Base-by-base conservation (phyloP, 2,888 invertebrate species). In the Synanthedon myopaeformis region DNA sequence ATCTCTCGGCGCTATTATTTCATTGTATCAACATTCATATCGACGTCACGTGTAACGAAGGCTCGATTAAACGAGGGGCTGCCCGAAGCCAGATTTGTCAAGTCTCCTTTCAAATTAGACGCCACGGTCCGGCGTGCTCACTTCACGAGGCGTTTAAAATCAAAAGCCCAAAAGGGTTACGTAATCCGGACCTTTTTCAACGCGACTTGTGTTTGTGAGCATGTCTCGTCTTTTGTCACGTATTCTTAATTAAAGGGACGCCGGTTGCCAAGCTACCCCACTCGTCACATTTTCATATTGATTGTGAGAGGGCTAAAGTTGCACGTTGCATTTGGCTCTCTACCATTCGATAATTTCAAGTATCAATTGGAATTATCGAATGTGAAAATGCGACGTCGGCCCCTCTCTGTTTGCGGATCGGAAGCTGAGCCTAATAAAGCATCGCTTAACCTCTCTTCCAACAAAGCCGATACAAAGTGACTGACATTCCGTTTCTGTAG, bases 161-260 rank as follows among this genome's bases (percentile, higher is more conserved):
- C 85, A 87, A 88, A 87, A 87, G 84, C 83, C 80, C 82, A 83
- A 79, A 85, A 79, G 86, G 84, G 87, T 85, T 82, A 82, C 76
- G 68, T 87, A 87, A 85, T 86, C 86, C 83, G 72, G 76, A 82
- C 86, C 87, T 86, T 87, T 88, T 86, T 84, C 77, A 65, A 63
- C 64, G 71, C 74, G 70, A 76, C 81, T 81, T 82, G 75, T 82
- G 74, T 82, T 79, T 83, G 78, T 83, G 80, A 81, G 80, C 76
- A 77, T 79, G 82, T 82, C 84, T 81, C 85, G 80, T 87, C 88
- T 88, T 88, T 88, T 88, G 86, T 88, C 88, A 88, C 88, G 88
- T 88, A 87, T 85, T 87, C 88, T 86, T 88, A 88, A 88, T 88
- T 88, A 88, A 45, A 88, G 76, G 77, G 72, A 76, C 76, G 74